phyloP scores from a whole-genome alignment of 2,113 vertebrate genomes.

The Anhinga rufa region DNA sequence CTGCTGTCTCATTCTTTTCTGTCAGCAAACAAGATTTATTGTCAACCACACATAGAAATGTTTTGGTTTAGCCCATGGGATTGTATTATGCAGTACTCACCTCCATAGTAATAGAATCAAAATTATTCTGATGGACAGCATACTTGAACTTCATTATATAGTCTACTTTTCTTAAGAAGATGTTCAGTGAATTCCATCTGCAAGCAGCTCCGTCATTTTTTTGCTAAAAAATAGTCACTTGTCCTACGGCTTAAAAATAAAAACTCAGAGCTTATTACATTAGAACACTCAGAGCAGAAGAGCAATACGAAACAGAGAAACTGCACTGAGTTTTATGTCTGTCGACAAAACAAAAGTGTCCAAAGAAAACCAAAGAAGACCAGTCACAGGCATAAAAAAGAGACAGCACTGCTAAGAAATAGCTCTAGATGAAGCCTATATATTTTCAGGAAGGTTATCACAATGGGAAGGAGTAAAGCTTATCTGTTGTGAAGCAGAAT shows the following conservation, averaged over 20 bases:
- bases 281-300: neutral
- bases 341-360: neutral
- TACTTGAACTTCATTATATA: neutral
- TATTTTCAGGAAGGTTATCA: neutral
- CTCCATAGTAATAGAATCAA: slow-evolving; percentile 11
- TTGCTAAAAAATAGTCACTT: neutral
- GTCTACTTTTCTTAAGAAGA: neutral
- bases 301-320: neutral
- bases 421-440: neutral
- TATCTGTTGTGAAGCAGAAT: neutral
- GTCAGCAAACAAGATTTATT: slow-evolving; percentile 33
- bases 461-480: neutral
- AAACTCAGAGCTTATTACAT: neutral
- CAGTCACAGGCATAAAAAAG: neutral
- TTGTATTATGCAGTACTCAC: slow-evolving; percentile 7
- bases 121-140: neutral
- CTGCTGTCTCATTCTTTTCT: slow-evolving; percentile 38
- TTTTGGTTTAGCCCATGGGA: slow-evolving; percentile 27
- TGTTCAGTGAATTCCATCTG: neutral
- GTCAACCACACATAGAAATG: neutral
- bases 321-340: neutral
- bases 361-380: neutral
- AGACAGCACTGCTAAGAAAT: neutral
- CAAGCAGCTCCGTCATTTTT: neutral
- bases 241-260: neutral